These are phyloP conservation scores for Hypotaenidia okinawae DNA, from an alignment of 2,797 vertebrate genomes.

Conservation along the genomic window DNA sequence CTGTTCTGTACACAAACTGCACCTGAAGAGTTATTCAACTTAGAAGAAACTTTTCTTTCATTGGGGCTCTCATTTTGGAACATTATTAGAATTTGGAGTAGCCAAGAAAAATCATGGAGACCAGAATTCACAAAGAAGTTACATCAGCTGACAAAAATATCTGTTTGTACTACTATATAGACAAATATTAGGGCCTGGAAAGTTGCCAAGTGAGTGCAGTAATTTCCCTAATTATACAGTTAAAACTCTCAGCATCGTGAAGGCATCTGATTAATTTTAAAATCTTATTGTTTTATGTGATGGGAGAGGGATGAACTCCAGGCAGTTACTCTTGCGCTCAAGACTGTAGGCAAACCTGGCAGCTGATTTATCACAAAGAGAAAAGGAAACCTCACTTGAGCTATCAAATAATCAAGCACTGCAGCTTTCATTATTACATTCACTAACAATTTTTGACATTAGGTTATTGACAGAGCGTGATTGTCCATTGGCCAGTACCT, in stretches of 20 bases:
- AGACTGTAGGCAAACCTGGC: neutral
- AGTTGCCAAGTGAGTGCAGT: neutral
- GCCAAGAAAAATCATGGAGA: neutral
- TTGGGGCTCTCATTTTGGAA: neutral
- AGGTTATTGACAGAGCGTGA: neutral
- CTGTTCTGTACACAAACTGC: neutral
- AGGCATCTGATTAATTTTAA: constrained; percentile 30
- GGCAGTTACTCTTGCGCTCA: neutral
- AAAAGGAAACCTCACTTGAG: neutral
- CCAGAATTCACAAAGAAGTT: neutral
- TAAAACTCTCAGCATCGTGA: constrained; percentile 16
- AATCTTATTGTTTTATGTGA: neutral
- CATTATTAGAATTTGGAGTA: neutral
- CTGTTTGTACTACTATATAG: neutral
- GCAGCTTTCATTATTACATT: neutral
- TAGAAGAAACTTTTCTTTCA: neutral
- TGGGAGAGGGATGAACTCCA: neutral
- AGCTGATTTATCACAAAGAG: neutral
- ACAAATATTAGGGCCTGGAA: neutral
- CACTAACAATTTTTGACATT: neutral
- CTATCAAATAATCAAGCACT: neutral
- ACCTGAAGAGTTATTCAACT: neutral
- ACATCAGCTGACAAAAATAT: neutral
- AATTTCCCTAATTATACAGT: constrained; percentile 24
- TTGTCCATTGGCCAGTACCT: neutral